Evolutionary conservation across 2,113 vertebrate species (phyloP), one percentile per base, ranked within the genome.

Genomic region (Nycticebus coucang): DNA sequence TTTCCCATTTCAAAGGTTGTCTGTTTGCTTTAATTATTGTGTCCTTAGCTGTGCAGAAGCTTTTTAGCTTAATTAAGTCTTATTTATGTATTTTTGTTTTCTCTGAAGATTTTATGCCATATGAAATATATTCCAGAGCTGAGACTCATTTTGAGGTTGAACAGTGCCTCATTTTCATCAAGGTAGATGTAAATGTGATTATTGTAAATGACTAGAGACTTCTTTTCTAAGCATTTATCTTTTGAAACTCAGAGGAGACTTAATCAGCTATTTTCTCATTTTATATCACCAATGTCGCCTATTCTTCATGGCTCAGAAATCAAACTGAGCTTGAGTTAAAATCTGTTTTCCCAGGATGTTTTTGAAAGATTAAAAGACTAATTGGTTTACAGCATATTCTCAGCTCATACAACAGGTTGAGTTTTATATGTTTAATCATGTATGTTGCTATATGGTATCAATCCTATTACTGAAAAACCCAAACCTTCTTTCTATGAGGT

Each of bases 311-410:
- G 77, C 64, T 77, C 60, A 87, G 92, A 94, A 96, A 97, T 96
- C 83, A 92, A 94, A 71, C 68, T 85, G 89, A 96, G 84, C 45
- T 95, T 93, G 87, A 94, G 93, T 96, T 97, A 96, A 94, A 84
- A 89, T 96, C 68, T 59, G 69, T 72, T 89, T 97, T 97, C 81
- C 95, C 64, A 95, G 68, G 69, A 66, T 94, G 50, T 79, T 97
- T 91, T 75, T 93, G 77, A 94, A 93, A 95, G 94, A 92, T 91
- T 62, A 93, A 97, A 93, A 91, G 8, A 87, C 93, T 97, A 97
- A 93, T 91, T 97, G 57, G 80, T 57, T 71, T 96, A 87, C 87
- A 92, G 19, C 79, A 97, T 97, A 89, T 86, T 96, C 53, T 94
- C 95, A 96, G 83, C 11, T 28, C 11, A 0, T 37, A 1, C 45